These are phyloP conservation scores for Hemichromis elongatus DNA, from an alignment of 2,113 vertebrate species.

Conservation along the genomic window DNA sequence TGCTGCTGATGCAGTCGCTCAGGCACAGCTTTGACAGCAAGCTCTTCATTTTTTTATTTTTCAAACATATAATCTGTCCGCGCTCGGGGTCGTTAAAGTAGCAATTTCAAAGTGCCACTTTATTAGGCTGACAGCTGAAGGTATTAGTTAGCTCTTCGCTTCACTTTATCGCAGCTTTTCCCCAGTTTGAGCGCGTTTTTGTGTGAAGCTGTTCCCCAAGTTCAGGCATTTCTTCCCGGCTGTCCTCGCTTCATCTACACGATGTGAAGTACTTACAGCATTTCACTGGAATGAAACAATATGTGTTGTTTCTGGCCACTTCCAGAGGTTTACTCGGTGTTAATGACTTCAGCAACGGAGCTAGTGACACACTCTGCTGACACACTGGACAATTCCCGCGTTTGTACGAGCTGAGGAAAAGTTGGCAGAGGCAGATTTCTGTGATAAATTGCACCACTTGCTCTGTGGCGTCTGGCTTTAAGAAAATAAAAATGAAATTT, in stretches of 20 bases:
- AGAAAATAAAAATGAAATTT: background rate
- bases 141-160: slow-evolving; percentile 5
- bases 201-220: background rate
- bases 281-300: slow-evolving; percentile 7
- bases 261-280: background rate
- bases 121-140: slow-evolving; percentile 24
- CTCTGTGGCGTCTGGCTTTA: slow-evolving; percentile 21
- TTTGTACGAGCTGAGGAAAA: slow-evolving; percentile 6
- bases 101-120: background rate
- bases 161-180: slow-evolving; percentile 6
- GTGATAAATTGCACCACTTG: slow-evolving; percentile 45
- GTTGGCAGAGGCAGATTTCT: slow-evolving; percentile 2
- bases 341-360: slow-evolving; percentile 33
- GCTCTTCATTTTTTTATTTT: background rate
- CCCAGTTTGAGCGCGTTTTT: background rate
- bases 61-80: slow-evolving; percentile 38
- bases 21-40: slow-evolving; percentile 25
- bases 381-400: slow-evolving; percentile 20
- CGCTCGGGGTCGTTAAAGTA: slow-evolving; percentile 45
- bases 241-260: background rate
- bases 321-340: background rate
- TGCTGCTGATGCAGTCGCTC: slow-evolving; percentile 1
- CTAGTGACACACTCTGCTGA: slow-evolving; percentile 29
- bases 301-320: slow-evolving; percentile 44
- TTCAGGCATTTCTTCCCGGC: background rate